Evolutionary conservation across 2,797 vertebrate species (phyloP), one percentile per base, ranked within the genome.

Genomic region (Tinamus major): DNA sequence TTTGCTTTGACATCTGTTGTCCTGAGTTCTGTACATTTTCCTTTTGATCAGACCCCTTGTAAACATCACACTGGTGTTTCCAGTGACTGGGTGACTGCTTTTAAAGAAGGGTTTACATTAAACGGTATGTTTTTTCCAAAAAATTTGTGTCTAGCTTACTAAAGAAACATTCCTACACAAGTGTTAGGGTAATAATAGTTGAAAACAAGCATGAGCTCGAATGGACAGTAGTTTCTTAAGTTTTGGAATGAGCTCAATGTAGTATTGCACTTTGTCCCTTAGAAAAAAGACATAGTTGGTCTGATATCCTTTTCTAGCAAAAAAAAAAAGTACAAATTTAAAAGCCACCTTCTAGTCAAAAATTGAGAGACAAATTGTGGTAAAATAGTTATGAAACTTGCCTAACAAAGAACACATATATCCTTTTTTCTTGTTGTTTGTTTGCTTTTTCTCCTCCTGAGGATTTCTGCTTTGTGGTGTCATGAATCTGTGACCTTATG

Each of bases 261-360:
- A 84, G 53, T 41, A 46, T 14, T 48, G 6, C 10, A 29, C 10
- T 44, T 90, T 61, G 5, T 5, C 37, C 31, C 24, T 55, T 46
- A 71, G 10, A 75, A 6, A 33, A 80, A 80, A 87, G 78, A 59
- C 3, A 1, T 10, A 27, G 0, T 0, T 3, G 17, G 15, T n/a
- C 44, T 13, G 6, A 21, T 21, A 49, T 5, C 14, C 3, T 84
- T 79, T 88, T 41, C 18, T 21, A 75, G 24, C 5, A 33, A 33
- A 64, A 46, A 39, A 64, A 46, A 39, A 37, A 2, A 18, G 11
- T 9, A 4, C 12, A 44, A 17, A 7, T 79, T 85, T 76, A 68
- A 74, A 75, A 87, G 21, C 6, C 27, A n/a, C 19, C 4, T 15
- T 41, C 56, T 9, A 62, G 56, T 62, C 2, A 82, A 68, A 88